Percentiles rank a stretch among this genome's conserved stretches.
These are phyloP conservation scores for Drepana falcataria DNA, from an alignment of 2,888 invertebrate species.

Conservation along the genomic window DNA sequence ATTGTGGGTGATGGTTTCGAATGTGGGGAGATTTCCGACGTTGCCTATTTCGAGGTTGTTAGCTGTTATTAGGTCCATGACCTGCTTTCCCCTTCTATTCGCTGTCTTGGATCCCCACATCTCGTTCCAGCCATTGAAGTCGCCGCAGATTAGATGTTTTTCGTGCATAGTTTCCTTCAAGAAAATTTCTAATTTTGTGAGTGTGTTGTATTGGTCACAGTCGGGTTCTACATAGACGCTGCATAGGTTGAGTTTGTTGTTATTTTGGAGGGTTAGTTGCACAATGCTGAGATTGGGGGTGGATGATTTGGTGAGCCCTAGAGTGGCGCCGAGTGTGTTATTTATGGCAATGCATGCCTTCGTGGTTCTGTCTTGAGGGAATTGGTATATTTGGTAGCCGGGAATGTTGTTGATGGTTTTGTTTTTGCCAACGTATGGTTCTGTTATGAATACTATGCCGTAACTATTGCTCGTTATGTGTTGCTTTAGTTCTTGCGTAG, in stretches of 20 bases:
- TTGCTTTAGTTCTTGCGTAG: conserved; percentile 18
- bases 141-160: too few species aligned
- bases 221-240: too few species aligned
- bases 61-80: not conserved
- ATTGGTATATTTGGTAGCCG: conserved; percentile 20
- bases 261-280: too few species aligned
- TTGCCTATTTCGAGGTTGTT: not conserved
- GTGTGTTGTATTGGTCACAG: too few species aligned
- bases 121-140: too few species aligned
- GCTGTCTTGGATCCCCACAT: not conserved
- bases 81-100: not conserved
- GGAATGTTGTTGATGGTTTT: conserved; percentile 11
- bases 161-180: too few species aligned
- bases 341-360: not conserved
- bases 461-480: conserved; percentile 5
- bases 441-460: conserved; percentile 20
- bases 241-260: too few species aligned
- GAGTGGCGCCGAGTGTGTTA: too few species aligned
- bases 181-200: too few species aligned
- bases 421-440: conserved; percentile 25
- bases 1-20: conserved; percentile 6
- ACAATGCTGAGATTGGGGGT: too few species aligned
- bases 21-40: conserved; percentile 7
- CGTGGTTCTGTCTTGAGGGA: conserved; percentile 10
- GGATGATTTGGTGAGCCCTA: too few species aligned